Percentiles rank a stretch among this genome's conserved stretches.
Evolutionary conservation across 2,113 vertebrate genomes (phyloP).

Genomic region (Mixornis gularis): DNA sequence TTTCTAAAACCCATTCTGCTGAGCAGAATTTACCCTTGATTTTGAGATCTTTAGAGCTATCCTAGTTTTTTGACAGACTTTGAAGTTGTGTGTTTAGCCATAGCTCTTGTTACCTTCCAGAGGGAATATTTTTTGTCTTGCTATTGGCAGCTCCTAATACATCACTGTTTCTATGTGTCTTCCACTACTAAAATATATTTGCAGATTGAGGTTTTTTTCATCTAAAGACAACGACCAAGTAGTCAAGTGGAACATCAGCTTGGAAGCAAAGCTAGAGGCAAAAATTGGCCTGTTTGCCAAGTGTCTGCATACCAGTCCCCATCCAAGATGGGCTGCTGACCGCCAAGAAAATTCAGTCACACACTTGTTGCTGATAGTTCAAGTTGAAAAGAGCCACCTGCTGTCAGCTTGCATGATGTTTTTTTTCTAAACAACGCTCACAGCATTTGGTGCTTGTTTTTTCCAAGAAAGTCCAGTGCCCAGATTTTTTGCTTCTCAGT

Average conservation of each 20-base stretch:
- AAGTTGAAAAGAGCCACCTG: not conserved
- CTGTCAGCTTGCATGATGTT: not conserved
- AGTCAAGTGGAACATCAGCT: not conserved
- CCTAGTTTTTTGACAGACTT: not conserved
- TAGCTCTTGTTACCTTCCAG: not conserved
- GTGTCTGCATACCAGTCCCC: not conserved
- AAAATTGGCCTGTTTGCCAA: not conserved
- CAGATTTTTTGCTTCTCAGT: not conserved
- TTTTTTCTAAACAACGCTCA: not conserved
- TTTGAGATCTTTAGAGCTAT: not conserved
- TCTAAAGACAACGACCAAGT: not conserved
- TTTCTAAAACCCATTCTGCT: not conserved
- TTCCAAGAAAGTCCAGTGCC: not conserved
- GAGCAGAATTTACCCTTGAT: not conserved
- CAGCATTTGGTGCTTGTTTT: constrained; percentile 18
- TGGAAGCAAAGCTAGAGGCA: not conserved
- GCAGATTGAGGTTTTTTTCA: not conserved
- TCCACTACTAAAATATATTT: not conserved
- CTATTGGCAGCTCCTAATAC: not conserved
- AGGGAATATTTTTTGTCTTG: not conserved
- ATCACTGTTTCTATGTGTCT: not conserved
- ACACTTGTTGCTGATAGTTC: not conserved
- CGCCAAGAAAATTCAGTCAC: not conserved
- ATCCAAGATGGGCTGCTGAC: not conserved
- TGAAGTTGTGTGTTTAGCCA: not conserved